Evolutionary conservation across 2,797 vertebrate genomes (phyloP).

Genomic region (Gallinago stenura): DNA sequence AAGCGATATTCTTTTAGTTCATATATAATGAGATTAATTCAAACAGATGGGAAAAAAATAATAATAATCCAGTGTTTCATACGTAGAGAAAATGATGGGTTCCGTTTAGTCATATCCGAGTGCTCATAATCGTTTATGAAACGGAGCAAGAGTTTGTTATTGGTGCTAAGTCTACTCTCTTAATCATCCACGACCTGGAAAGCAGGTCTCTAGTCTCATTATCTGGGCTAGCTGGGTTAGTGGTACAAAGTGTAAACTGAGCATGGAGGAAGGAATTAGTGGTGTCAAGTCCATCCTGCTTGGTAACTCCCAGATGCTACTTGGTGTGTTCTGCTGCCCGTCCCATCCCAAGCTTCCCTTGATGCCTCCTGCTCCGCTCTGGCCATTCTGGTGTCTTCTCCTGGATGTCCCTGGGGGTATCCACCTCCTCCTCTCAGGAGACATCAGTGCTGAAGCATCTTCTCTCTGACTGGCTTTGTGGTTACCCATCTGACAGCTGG

Average conservation of each 20-base stretch:
- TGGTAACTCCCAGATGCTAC: neutral
- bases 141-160: neutral
- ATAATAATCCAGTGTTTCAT: neutral
- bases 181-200: neutral
- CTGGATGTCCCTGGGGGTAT: rapidly evolving
- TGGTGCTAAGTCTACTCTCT: neutral
- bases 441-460: neutral
- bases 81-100: neutral
- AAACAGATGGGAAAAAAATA: neutral
- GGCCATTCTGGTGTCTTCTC: neutral
- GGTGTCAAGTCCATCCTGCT: neutral
- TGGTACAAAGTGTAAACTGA: neutral
- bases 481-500: neutral
- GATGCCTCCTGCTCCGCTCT: neutral
- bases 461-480: rapidly evolving
- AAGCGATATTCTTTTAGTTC: neutral
- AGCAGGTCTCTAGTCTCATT: neutral
- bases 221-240: neutral
- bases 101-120: rapidly evolving
- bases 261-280: neutral
- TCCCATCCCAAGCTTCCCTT: neutral
- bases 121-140: neutral
- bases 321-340: neutral
- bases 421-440: neutral
- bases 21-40: neutral